Evolutionary conservation across 2,113 vertebrate genomes (phyloP).

Genomic region (Dolichallabes microphthalmus): DNA sequence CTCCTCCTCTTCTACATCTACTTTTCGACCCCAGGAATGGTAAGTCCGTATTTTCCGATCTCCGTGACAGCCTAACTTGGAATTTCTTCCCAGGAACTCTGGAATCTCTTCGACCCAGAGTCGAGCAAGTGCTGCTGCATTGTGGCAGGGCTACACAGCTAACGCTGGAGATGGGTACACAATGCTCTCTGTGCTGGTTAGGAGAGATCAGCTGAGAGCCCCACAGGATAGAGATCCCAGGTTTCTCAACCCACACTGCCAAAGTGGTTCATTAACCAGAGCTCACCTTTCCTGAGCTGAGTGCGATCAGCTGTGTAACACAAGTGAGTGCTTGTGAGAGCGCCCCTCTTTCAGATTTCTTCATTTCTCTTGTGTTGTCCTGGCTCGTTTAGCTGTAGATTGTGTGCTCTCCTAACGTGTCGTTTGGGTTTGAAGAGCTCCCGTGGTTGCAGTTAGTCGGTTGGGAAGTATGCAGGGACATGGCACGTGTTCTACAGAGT

Average conservation of each 20-base stretch:
- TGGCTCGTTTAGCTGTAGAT: constrained; percentile 30
- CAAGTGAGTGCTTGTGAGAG: constrained; percentile 15
- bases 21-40: neutral
- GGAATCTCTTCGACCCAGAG: neutral
- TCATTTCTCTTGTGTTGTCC: neutral
- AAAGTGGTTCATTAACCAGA: constrained; percentile 15
- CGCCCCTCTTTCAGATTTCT: constrained; percentile 4
- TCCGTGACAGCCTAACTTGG: neutral
- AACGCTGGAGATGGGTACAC: constrained; percentile 30
- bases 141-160: neutral
- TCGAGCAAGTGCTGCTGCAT: neutral
- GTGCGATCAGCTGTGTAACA: constrained; percentile 10
- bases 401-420: neutral
- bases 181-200: constrained; percentile 49
- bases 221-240: constrained; percentile 30
- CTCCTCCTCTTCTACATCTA: neutral
- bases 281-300: constrained; percentile 12
- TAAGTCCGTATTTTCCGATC: neutral
- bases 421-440: constrained; percentile 3
- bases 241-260: constrained; percentile 20
- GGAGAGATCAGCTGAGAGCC: constrained; percentile 27
- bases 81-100: neutral
- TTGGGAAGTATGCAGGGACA: neutral
- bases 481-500: constrained; percentile 8
- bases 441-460: constrained; percentile 21